Evolutionary conservation across 2,888 invertebrate species (phyloP).

Genomic region (Oligia latruncula): DNA sequence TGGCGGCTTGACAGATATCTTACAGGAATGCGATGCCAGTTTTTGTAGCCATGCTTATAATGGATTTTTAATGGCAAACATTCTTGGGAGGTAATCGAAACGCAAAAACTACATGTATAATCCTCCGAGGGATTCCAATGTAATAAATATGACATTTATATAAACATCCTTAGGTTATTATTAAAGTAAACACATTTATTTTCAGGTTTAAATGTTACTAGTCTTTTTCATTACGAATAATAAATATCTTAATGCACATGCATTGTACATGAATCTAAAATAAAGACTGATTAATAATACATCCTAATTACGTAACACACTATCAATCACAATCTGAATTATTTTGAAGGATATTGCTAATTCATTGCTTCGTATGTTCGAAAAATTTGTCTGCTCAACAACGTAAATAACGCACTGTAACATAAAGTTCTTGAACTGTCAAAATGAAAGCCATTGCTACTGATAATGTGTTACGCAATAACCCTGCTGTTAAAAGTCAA

Average conservation of each 20-base stretch:
- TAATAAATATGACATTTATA: constrained; percentile 51
- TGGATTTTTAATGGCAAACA: constrained; percentile 65
- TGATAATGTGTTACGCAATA: neutral
- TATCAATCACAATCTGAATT: neutral
- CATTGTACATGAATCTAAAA: neutral
- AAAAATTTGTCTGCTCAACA: neutral
- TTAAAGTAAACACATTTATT: constrained; percentile 2
- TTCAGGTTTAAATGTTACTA: neutral
- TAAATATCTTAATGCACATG: neutral
- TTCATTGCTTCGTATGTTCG: neutral
- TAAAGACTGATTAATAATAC: neutral
- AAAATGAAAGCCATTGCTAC: neutral
- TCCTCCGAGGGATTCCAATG: constrained; percentile 46
- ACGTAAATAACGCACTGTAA: neutral
- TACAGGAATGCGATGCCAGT: constrained; percentile 56
- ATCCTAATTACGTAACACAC: neutral
- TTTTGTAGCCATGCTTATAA: constrained; percentile 56
- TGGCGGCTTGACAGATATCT: constrained; percentile 49
- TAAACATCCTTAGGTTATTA: constrained; percentile 9
- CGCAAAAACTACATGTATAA: constrained; percentile 51
- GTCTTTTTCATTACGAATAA: neutral
- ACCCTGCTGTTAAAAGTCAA: neutral
- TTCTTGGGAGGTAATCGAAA: constrained; percentile 61
- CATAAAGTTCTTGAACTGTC: neutral
- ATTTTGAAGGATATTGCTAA: neutral